A percentile compares a stretch with the other conserved stretches of the same genome.
Conservation (phyloP, 1,140 invertebrate species). For the Bombus soroeensis region DNA sequence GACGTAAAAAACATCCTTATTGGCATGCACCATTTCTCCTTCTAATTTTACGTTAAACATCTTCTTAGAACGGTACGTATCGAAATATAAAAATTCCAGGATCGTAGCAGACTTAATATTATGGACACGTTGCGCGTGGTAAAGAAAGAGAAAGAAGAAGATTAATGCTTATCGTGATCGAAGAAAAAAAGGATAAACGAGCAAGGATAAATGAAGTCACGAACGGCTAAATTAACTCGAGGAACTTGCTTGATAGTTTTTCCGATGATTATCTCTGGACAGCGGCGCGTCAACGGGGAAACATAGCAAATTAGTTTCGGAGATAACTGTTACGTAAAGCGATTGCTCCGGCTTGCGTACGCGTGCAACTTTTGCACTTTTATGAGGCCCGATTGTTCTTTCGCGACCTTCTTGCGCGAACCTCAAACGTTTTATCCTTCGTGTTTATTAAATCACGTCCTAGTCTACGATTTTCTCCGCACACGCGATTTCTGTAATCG, state of each 20-base stretch:
- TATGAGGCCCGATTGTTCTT: slow-evolving; percentile 26
- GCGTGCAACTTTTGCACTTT: slow-evolving; percentile 19
- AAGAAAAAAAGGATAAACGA: slow-evolving; percentile 10
- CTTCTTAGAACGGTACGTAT: too few species aligned
- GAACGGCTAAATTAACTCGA: slow-evolving; percentile 41
- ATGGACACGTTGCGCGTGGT: background rate
- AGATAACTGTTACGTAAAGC: slow-evolving; percentile 47
- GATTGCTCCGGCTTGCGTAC: slow-evolving; percentile 6
- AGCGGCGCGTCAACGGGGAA: slow-evolving; percentile 26
- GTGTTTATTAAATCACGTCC: slow-evolving; percentile 13
- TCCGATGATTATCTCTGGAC: slow-evolving; percentile 39
- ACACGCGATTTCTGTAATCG: slow-evolving; percentile 1
- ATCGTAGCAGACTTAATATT: background rate
- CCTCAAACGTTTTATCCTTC: slow-evolving; percentile 25
- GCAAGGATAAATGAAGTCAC: slow-evolving; percentile 31
- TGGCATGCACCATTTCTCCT: too few species aligned
- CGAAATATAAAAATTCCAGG: background rate
- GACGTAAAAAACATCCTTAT: too few species aligned
- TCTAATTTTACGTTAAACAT: too few species aligned
- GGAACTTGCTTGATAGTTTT: slow-evolving; percentile 48
- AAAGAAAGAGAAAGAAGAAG: background rate
- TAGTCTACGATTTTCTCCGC: background rate
- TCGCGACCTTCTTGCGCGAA: background rate
- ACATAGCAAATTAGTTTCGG: slow-evolving; percentile 49
- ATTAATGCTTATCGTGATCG: background rate